Evolutionary conservation across 1,140 invertebrate species (phyloP).

Genomic region (Neuroterus valhalla): DNA sequence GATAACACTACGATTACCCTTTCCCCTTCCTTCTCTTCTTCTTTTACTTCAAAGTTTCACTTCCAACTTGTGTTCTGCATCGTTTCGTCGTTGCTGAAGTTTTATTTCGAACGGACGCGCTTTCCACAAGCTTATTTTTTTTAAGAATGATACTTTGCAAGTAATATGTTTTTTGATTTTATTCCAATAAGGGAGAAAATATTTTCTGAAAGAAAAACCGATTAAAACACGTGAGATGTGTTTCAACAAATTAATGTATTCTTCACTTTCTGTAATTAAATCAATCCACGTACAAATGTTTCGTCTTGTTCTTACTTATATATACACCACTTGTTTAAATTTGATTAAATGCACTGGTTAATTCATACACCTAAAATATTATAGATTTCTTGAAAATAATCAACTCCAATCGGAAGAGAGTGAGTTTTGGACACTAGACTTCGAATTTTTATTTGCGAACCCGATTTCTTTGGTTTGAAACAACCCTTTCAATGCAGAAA

Average conservation of each 20-base stretch:
- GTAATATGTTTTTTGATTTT: not conserved
- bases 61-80: too few species aligned
- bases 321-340: constrained; percentile 9
- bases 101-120: too few species aligned
- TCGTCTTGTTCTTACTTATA: constrained; percentile 5
- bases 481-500: constrained; percentile 2
- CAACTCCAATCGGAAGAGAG: not conserved
- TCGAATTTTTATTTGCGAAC: not conserved
- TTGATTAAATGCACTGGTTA: constrained; percentile 21
- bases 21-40: too few species aligned
- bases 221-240: not conserved
- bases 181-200: not conserved
- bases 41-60: too few species aligned
- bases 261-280: constrained; percentile 24
- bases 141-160: too few species aligned
- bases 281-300: constrained; percentile 18
- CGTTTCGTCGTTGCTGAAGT: too few species aligned
- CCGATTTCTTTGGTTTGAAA: constrained; percentile 18
- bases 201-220: not conserved
- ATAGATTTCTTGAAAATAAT: not conserved
- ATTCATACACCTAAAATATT: not conserved
- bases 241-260: constrained; percentile 28
- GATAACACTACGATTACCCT: too few species aligned
- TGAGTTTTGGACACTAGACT: constrained; percentile 15
- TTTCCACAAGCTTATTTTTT: too few species aligned